Evolutionary conservation across 2,113 vertebrate species (phyloP).

Genomic region (Pampusana beccarii): DNA sequence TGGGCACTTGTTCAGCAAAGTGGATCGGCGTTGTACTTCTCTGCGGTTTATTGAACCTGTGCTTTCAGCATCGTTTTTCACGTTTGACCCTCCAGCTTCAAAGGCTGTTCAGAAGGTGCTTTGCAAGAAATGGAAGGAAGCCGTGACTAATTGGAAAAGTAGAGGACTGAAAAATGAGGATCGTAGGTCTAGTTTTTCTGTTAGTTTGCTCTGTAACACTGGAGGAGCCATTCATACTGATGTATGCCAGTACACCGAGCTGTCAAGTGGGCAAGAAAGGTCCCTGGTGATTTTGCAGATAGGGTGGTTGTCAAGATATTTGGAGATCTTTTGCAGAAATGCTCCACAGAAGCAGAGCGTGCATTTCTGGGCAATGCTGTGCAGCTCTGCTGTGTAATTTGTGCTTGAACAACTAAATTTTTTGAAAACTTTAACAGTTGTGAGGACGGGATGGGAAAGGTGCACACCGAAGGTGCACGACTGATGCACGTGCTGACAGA

Average conservation of each 20-base stretch:
- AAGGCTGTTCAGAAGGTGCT: constrained; percentile 9
- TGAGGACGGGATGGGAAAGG: background rate
- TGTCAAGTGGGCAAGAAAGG: background rate
- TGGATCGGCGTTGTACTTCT: background rate
- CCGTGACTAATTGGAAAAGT: constrained; percentile 24
- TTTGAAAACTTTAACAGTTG: background rate
- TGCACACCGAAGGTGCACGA: rapidly evolving
- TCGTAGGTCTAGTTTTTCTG: background rate
- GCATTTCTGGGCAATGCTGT: background rate
- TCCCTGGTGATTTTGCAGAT: background rate
- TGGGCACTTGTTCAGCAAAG: background rate
- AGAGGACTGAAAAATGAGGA: constrained; percentile 5
- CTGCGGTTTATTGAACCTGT: background rate
- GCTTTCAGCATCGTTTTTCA: constrained; percentile 1
- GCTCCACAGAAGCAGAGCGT: background rate
- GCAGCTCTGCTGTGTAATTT: background rate
- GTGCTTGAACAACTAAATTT: background rate
- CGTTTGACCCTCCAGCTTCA: constrained; percentile 18
- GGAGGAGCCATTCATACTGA: background rate
- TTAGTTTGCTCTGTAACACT: background rate
- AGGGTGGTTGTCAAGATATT: background rate
- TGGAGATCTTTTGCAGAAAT: background rate
- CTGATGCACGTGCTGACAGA: background rate
- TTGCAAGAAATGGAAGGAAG: background rate
- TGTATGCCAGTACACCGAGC: background rate